Conservation (phyloP, 2,113 vertebrate species). For the Myiopsitta monachus region DNA sequence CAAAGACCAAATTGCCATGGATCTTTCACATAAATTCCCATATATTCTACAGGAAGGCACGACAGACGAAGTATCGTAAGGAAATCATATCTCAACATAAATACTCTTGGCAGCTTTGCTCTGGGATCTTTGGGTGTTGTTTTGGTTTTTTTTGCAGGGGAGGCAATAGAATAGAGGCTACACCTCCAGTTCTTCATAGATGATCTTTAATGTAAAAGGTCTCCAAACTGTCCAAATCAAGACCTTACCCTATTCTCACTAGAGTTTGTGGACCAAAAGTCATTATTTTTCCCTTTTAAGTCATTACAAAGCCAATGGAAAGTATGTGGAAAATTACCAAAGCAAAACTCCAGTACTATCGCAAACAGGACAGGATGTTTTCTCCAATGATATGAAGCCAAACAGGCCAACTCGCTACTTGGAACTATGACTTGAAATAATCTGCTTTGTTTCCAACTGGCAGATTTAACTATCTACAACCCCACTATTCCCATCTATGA, state of each 20-base stretch:
- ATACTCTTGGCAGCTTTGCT: not conserved
- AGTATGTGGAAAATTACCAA: not conserved
- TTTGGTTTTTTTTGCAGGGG: not conserved
- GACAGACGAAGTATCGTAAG: not conserved
- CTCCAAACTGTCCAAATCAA: not conserved
- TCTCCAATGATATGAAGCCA: not conserved
- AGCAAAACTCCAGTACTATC: not conserved
- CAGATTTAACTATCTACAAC: not conserved
- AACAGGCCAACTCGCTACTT: not conserved
- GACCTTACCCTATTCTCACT: not conserved
- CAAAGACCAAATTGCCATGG: not conserved
- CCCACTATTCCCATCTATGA: not conserved
- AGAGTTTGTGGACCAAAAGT: not conserved
- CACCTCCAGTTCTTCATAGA: not conserved
- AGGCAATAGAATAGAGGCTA: not conserved
- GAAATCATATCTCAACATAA: not conserved
- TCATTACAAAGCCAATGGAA: not conserved
- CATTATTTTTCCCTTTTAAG: not conserved
- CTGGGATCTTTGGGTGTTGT: not conserved
- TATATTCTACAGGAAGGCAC: not conserved
- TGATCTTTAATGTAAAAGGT: not conserved
- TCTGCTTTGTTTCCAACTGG: not conserved
- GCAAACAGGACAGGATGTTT: not conserved
- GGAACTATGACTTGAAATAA: not conserved
- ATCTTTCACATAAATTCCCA: not conserved